phyloP scores from a whole-genome alignment of 2,113 vertebrate species.

The Emydura subglobosa region DNA sequence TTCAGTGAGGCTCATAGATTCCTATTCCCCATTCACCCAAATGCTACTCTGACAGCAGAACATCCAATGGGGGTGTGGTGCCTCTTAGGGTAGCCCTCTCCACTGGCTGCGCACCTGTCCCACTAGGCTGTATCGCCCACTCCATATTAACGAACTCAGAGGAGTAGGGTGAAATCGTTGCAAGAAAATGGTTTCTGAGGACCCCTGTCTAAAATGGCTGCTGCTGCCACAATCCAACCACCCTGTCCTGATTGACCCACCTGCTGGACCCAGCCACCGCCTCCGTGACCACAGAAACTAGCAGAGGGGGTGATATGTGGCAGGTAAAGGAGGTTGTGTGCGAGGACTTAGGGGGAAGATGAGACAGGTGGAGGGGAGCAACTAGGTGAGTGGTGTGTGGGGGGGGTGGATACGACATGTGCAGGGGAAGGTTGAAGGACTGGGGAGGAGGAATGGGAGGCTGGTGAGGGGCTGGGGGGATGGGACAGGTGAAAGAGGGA shows the following conservation, averaged over 20 bases:
- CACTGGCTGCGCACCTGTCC: no score
- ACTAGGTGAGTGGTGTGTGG: background rate
- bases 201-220: no score
- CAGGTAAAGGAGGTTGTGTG: background rate
- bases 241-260: background rate
- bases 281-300: background rate
- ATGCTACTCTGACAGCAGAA: no score
- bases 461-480: background rate
- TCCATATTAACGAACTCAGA: no score
- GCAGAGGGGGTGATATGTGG: background rate
- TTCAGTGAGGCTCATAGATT: no score
- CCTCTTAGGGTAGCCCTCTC: no score
- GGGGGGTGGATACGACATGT: background rate
- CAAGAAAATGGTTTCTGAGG: no score
- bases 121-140: no score
- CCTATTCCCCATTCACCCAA: no score
- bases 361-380: background rate
- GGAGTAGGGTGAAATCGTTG: no score
- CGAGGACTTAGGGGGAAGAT: background rate
- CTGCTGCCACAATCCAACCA: background rate
- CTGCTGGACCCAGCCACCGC: background rate
- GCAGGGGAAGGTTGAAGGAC: background rate
- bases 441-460: background rate
- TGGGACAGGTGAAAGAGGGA: background rate
- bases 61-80: no score